Conservation (phyloP, 2,113 vertebrate species). For the Catharus bicknelli region DNA sequence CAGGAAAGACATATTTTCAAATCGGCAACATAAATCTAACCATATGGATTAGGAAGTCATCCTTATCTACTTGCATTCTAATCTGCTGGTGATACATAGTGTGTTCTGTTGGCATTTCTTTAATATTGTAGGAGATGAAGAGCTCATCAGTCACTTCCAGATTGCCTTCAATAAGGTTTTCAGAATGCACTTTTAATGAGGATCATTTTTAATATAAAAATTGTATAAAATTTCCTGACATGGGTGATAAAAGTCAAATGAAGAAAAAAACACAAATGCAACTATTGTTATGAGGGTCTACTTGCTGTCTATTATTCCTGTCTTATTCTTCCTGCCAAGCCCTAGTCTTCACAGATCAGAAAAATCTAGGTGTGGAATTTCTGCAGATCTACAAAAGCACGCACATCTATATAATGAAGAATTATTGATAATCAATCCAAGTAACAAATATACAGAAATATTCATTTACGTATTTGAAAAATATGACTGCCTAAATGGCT, state of each 20-base stretch:
- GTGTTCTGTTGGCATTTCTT: conserved; percentile 46
- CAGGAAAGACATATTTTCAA: conserved; percentile 24
- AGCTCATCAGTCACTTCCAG: conserved; percentile 26
- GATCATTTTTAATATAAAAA: conserved; percentile 37
- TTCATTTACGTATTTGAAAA: not conserved
- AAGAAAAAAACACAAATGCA: not conserved
- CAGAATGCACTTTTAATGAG: conserved; percentile 49
- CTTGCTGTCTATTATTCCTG: not conserved
- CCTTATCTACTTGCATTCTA: conserved; percentile 60
- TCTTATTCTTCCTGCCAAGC: not conserved
- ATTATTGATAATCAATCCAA: not conserved
- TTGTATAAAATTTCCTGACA: not conserved
- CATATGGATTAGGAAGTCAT: conserved; percentile 55
- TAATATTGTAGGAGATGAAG: conserved; percentile 41
- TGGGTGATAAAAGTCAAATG: not conserved
- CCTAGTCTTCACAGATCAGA: not conserved
- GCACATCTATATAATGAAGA: not conserved
- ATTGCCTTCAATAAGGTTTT: conserved; percentile 42
- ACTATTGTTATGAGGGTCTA: not conserved
- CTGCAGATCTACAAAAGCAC: not conserved
- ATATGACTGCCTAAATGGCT: not conserved
- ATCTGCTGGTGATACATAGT: conserved; percentile 47
- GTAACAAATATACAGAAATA: not conserved
- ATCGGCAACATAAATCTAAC: conserved; percentile 59
- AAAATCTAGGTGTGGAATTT: not conserved